Evolutionary conservation across 2,888 invertebrate genomes (phyloP), one percentile per base, ranked within the genome.

Genomic region (Apodemia mormo): DNA sequence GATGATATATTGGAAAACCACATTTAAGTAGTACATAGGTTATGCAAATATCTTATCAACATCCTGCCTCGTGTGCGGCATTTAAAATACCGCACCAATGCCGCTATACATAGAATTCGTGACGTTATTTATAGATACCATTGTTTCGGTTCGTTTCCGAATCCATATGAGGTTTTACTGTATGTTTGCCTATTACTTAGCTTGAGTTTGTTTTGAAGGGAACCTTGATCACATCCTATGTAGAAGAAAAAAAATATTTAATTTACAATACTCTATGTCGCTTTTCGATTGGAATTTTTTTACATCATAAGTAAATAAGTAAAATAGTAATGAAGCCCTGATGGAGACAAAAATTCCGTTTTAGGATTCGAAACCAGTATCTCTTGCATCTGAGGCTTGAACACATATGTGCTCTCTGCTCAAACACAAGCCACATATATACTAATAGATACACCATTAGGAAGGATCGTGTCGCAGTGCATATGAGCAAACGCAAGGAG

Each of bases 11-110:
- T 61, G 61, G 33, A 61, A 61, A 61, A 61, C 14, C 33, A 61
- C 61, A 61, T 61, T 61, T 61, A 33, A 61, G 61, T 33, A 61
- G 61, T 61, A 61, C 61, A 61, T 61, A 6, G 14, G 81, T 80
- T 86, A 89, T 88, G 87, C 85, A 85, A 89, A 89, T 87, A 83
- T 82, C 80, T 86, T 89, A 89, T 89, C 88, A 85, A 87, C 86
- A 86, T 90, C 89, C 90, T 88, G 89, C 77, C 80, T 79, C 84
- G 87, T 85, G 88, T 76, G 78, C 81, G 77, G 86, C 82, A 87
- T 89, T 84, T 82, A 76, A 82, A 89, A 85, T 82, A 71, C 72
- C 72, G 79, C 77, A 77, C 61, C 33, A 78, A 78, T 76, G 76
- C 74, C 75, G 79, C 82, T 85, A 84, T 85, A 85, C 82, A 49